Percentiles rank a stretch among this genome's conserved stretches.
Conservation (phyloP, 2,797 vertebrate species). For the Sciurus vulgaris region DNA sequence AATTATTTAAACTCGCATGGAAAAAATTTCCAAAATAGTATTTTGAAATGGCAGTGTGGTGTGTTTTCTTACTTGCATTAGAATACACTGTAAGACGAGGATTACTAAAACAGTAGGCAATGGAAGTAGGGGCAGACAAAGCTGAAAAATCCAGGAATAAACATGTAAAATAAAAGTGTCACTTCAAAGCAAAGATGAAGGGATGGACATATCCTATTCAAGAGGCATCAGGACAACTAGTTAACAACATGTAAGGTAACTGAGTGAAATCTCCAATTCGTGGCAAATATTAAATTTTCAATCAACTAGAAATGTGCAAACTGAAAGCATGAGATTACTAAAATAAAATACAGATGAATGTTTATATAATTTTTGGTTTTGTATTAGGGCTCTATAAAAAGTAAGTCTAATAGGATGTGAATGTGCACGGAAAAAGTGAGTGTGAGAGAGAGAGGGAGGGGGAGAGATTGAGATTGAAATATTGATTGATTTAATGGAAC, state of each 20-base stretch:
- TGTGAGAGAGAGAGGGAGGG: too few relatives aligned
- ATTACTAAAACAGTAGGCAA: background rate
- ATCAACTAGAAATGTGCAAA: constrained; percentile 1
- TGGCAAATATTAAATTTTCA: background rate
- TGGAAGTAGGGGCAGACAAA: background rate
- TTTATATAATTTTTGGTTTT: background rate
- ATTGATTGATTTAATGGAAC: background rate
- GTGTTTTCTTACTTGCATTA: background rate
- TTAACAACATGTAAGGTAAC: background rate
- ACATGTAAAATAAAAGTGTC: background rate
- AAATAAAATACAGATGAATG: background rate
- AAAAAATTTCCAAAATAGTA: background rate
- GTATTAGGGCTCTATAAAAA: background rate
- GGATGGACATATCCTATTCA: background rate
- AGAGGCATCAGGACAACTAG: background rate
- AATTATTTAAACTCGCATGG: constrained; percentile 13
- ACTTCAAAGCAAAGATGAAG: constrained; percentile 35
- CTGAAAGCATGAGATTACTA: background rate
- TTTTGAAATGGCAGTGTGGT: background rate
- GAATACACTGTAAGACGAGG: background rate
- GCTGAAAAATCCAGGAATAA: background rate
- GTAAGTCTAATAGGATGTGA: background rate
- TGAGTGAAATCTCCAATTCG: constrained; percentile 15
- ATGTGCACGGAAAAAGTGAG: background rate
- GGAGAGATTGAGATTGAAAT: background rate